Evolutionary conservation across 2,113 vertebrate genomes (phyloP), one percentile per base, ranked within the genome.

Genomic region (Tychaedon coryphoeus): DNA sequence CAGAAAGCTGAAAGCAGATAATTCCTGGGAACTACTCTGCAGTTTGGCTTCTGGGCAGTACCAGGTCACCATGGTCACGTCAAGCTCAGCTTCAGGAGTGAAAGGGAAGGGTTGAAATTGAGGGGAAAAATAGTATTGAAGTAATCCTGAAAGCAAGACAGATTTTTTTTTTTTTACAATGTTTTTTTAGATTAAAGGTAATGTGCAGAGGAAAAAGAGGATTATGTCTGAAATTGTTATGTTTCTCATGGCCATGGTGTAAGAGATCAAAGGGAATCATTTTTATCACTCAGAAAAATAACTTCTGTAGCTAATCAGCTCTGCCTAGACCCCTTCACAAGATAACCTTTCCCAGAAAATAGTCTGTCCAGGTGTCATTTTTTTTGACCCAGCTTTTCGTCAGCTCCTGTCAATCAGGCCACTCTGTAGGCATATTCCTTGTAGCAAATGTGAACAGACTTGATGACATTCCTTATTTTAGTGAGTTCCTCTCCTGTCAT

Each of bases 251-350:
- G n/a, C 70, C 61, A 8, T 72, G 73, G 36, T 69, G 6, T 45
- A 47, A 64, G 85, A 82, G 48, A 69, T 74, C 82, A 43, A 91
- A 89, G n/a, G 20, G 28, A 78, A 54, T 83, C 0, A 12, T 58
- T 94, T 93, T 90, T 88, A 50, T 95, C 67, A 54, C 31, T 83
- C 50, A 77, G 56, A 53, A 92, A 94, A 92, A 88, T 74, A 70
- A 73, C 92, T 94, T 91, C 65, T 73, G 0, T 48, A 79, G 57
- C 42, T 93, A 57, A 84, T 78, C 86, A 79, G n/a, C 72, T 95
- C 73, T 53, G 18, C 65, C 62, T 66, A 74, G 77, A 71, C 60
- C 61, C 23, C 24, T 78, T 93, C 65, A 66, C 45, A 43, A 57
- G 62, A 88, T 78, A 90, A 92, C 80, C 69, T 94, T 82, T 84